A percentile compares a stretch with the other conserved stretches of the same genome.
Evolutionary conservation across 2,888 invertebrate species (phyloP).

Genomic region (Agonopterix arenella): DNA sequence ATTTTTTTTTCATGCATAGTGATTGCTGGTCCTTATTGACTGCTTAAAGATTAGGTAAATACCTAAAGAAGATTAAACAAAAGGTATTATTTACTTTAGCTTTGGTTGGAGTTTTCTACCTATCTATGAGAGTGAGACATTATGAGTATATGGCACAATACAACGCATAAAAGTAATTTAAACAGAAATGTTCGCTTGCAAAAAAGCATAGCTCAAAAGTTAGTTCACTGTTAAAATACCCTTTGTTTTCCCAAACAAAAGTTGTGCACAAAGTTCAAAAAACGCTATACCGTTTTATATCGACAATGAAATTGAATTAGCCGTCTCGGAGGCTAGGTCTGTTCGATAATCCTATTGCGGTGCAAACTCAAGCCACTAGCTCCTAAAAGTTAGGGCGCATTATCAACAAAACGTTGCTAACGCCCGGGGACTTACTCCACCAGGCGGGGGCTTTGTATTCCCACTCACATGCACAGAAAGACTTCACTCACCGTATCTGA

Average conservation of each 20-base stretch:
- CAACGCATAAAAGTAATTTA: not conserved
- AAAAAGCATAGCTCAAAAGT: not conserved
- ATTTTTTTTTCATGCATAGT: too few species aligned
- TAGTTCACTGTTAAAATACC: not conserved
- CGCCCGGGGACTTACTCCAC: slow-evolving; percentile 36
- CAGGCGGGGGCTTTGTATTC: slow-evolving; percentile 19
- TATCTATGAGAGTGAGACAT: too few species aligned
- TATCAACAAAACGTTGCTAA: slow-evolving; percentile 41
- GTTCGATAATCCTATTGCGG: slow-evolving; percentile 66
- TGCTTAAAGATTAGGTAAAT: too few species aligned
- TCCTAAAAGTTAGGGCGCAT: slow-evolving; percentile 49
- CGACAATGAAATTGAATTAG: slow-evolving; percentile 59
- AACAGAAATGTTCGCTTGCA: not conserved
- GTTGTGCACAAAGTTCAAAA: slow-evolving; percentile 11
- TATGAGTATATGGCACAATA: too few species aligned
- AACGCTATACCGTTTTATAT: slow-evolving; percentile 27
- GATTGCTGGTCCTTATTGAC: too few species aligned
- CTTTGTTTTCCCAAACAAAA: slow-evolving; percentile 7
- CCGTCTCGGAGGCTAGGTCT: slow-evolving; percentile 48
- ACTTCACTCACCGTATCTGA: slow-evolving; percentile 6
- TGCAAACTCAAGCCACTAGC: slow-evolving; percentile 45
- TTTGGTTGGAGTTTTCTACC: too few species aligned
- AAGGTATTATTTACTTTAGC: too few species aligned
- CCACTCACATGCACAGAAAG: slow-evolving; percentile 5
- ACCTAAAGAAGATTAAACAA: too few species aligned